These are phyloP conservation scores for Drosophila emarginata DNA, from an alignment of 2,888 invertebrate species.

Conservation along the genomic window DNA sequence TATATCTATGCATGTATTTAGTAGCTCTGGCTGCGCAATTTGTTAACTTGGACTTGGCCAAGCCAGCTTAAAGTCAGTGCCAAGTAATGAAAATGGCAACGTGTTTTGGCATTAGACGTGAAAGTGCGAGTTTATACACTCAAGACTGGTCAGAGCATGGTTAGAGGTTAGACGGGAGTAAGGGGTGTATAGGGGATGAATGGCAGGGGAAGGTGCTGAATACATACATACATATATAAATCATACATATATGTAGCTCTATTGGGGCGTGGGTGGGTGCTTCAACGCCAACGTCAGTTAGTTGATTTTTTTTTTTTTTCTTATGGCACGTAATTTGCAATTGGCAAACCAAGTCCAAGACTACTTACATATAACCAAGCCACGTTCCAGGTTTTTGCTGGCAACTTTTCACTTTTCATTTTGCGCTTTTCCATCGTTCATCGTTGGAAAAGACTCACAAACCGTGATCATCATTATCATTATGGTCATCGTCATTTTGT, in stretches of 20 bases:
- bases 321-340: constrained; percentile 78
- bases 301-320: constrained; percentile 63
- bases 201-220: not conserved
- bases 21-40: constrained; percentile 37
- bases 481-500: not conserved
- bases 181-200: not conserved
- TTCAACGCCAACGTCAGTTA: constrained; percentile 62
- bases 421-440: constrained; percentile 65
- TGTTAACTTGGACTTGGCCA: constrained; percentile 77
- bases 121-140: constrained; percentile 72
- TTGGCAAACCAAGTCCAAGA: constrained; percentile 62
- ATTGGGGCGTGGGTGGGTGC: constrained; percentile 39
- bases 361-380: constrained; percentile 22
- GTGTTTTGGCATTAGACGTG: constrained; percentile 79
- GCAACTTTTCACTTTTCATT: constrained; percentile 81
- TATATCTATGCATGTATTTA: constrained; percentile 17
- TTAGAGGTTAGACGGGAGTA: constrained; percentile 37
- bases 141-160: constrained; percentile 22
- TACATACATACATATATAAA: not conserved
- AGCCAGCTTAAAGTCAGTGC: constrained; percentile 75
- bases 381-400: constrained; percentile 38
- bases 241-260: constrained; percentile 12
- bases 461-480: not conserved
- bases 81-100: constrained; percentile 76
- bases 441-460: not conserved